Percentiles rank a stretch among this genome's conserved stretches.
phyloP scores from a whole-genome alignment of 1,140 invertebrate species.

The Agrilus planipennis region DNA sequence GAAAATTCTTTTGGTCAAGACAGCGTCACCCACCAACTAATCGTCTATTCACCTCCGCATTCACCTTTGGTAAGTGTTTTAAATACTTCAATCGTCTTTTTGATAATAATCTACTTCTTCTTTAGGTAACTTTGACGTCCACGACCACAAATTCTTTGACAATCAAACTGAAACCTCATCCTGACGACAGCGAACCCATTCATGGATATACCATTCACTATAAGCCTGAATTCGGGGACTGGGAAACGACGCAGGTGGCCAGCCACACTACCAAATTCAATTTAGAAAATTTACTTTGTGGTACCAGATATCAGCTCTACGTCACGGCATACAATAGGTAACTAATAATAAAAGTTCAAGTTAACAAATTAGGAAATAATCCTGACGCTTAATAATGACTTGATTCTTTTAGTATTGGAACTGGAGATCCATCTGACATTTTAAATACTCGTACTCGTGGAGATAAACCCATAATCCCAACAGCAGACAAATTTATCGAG shows the following conservation, averaged over 20 bases:
- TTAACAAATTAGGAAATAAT: background rate
- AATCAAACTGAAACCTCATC: slow-evolving; percentile 65
- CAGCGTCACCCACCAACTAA: slow-evolving; percentile 77
- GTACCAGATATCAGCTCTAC: slow-evolving; percentile 83
- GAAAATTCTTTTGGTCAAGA: slow-evolving; percentile 88
- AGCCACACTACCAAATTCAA: slow-evolving; percentile 71
- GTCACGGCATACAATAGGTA: slow-evolving; percentile 84
- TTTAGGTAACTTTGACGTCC: slow-evolving; percentile 50
- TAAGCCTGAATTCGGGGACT: slow-evolving; percentile 86
- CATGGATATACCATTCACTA: slow-evolving; percentile 86
- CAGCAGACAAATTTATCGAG: slow-evolving; percentile 80
- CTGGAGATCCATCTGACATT: slow-evolving; percentile 75
- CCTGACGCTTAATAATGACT: background rate
- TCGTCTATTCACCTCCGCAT: slow-evolving; percentile 45
- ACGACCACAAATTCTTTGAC: slow-evolving; percentile 75
- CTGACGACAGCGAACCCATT: slow-evolving; percentile 59
- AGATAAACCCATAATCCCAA: slow-evolving; percentile 79
- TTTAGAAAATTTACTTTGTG: slow-evolving; percentile 77
- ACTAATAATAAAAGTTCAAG: slow-evolving; percentile 16
- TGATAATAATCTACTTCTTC: background rate
- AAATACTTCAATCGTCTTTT: background rate
- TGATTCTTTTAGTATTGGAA: slow-evolving; percentile 58
- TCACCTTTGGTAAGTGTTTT: slow-evolving; percentile 21
- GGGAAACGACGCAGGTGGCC: slow-evolving; percentile 71
- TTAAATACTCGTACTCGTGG: slow-evolving; percentile 78